Base-by-base conservation (phyloP, 2,888 invertebrate genomes). In the Agriopis aurantiaria region DNA sequence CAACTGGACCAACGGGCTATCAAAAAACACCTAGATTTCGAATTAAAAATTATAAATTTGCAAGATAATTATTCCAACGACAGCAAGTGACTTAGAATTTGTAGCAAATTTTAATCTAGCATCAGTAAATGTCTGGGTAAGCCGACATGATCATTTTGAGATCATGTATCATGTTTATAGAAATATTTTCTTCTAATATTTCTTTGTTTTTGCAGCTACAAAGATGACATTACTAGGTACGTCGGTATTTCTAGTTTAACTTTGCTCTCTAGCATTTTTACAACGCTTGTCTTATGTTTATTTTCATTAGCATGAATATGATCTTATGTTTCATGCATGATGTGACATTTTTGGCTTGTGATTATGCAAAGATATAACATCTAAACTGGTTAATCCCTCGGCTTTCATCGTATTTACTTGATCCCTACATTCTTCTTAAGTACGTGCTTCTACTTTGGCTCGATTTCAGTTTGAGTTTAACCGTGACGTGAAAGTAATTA, bases 221-320 rank as follows among this genome's bases (percentile, higher is more conserved):
- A 91, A 87, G 88, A 92, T 79, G 92, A 86, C 80, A 91, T 92
- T 78, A 88, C 89, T 88, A 92, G 89, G 92, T 93, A 91, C 73
- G 91, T 91, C 70, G 7, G 51, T 23, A 45, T 61, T n/a, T 45
- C 14, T 51, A 23, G 5, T 23, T 59, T 45, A 60, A 43, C 9
- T 52, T 9, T 45, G 43, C 9, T 55, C 33, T 63, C 33, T 63
- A 10, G 0, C 33, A 33, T 5, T 40, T 33, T 33, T 9, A 52
- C 17, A 60, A 55, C n/a, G 14, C 51, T 45, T 33, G 33, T 33
- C 33, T 33, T 33, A 33, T 33, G 33, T 33, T 33, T 33, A 33
- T 33, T 33, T 33, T 33, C 33, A 33, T 33, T 33, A 33, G 33
- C 33, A 33, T 33, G 33, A 33, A 68, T 65, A 55, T 17, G 55